Percentiles rank a stretch among this genome's conserved stretches.
Conservation (phyloP, 1,140 invertebrate genomes). For the Cyclargus thomasi region DNA sequence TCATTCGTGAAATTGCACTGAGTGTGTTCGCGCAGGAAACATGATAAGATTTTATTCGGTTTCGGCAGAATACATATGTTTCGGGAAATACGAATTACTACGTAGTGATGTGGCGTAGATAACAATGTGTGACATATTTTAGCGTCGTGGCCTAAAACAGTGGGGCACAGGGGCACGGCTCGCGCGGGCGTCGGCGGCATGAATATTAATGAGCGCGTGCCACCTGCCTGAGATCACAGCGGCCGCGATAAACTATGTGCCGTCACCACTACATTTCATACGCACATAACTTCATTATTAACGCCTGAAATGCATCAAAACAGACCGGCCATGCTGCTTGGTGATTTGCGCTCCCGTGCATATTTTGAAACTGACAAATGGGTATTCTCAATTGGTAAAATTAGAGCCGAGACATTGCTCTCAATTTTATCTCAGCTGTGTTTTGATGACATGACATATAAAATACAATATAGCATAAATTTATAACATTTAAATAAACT, state of each 20-base stretch:
- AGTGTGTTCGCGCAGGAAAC: too few relatives aligned
- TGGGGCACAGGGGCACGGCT: constrained; percentile 27
- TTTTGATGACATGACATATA: too few relatives aligned
- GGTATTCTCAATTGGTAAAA: too few relatives aligned
- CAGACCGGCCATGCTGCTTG: neutral
- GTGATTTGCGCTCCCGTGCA: neutral
- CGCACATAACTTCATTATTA: constrained; percentile 7
- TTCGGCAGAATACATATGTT: too few relatives aligned
- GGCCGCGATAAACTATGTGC: constrained; percentile 9
- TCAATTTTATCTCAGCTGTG: too few relatives aligned
- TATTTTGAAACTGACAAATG: neutral
- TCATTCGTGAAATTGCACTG: too few relatives aligned
- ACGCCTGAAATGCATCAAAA: constrained; percentile 3
- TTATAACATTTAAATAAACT: too few relatives aligned
- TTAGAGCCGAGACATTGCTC: neutral
- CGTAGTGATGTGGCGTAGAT: constrained; percentile 17
- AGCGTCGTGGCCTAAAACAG: constrained; percentile 26
- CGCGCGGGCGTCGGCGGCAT: constrained; percentile 40
- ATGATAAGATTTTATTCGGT: neutral
- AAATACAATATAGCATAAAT: too few relatives aligned
- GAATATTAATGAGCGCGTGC: constrained; percentile 61
- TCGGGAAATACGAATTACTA: neutral
- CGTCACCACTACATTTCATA: constrained; percentile 10
- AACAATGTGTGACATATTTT: constrained; percentile 29
- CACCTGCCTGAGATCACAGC: constrained; percentile 45